phyloP scores from a whole-genome alignment of 2,797 vertebrate species.

The Lithobates sylvaticus region DNA sequence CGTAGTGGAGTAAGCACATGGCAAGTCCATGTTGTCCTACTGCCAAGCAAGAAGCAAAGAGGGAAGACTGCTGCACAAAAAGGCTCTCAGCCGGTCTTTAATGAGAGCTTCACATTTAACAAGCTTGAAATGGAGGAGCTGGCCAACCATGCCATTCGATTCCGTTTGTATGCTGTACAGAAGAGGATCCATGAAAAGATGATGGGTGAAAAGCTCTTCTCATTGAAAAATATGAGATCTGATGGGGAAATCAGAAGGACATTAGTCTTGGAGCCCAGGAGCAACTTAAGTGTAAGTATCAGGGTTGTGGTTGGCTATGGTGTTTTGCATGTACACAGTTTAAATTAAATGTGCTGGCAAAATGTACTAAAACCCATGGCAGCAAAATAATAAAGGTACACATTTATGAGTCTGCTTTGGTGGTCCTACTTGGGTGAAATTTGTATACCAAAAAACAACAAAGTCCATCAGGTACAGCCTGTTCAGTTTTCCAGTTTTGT shows the following conservation, averaged over 20 bases:
- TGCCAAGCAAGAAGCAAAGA: conserved; percentile 91
- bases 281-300: conserved; percentile 87
- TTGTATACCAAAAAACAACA: too few species aligned
- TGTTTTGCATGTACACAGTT: too few species aligned
- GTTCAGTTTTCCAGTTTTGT: too few species aligned
- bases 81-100: conserved; percentile 84
- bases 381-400: too few species aligned
- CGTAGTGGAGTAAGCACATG: conserved; percentile 89
- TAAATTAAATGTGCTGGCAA: too few species aligned
- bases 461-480: too few species aligned
- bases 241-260: conserved; percentile 79
- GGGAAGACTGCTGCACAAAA: conserved; percentile 86
- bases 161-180: conserved; percentile 90
- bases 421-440: too few species aligned
- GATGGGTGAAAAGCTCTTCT: conserved; percentile 93
- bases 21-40: conserved; percentile 91
- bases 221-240: conserved; percentile 78
- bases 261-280: conserved; percentile 89
- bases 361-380: too few species aligned
- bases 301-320: background rate
- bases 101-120: conserved; percentile 87
- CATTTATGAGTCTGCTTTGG: too few species aligned
- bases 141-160: conserved; percentile 81
- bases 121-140: conserved; percentile 84
- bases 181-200: conserved; percentile 87